Conservation (phyloP, 2,797 vertebrate genomes). For the Triplophysa bombifrons region DNA sequence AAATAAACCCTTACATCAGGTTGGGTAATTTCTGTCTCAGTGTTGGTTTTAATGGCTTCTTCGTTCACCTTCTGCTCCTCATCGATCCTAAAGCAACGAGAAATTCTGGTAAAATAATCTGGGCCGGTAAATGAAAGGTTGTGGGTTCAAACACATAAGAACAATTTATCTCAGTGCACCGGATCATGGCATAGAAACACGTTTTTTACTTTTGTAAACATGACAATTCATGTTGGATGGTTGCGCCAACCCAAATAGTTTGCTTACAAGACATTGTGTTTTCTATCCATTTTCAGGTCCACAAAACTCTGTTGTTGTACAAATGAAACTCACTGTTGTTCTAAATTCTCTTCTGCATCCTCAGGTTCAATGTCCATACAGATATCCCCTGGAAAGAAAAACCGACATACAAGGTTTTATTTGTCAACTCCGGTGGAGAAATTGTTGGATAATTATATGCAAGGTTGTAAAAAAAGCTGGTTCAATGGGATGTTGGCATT, state of each 20-base stretch:
- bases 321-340: constrained; percentile 62
- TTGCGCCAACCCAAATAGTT: too few species aligned
- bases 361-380: constrained; percentile 59
- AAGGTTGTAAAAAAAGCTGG: too few species aligned
- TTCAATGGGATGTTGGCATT: background rate
- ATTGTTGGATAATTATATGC: too few species aligned
- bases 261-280: too few species aligned
- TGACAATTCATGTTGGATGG: too few species aligned
- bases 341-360: constrained; percentile 52
- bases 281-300: too few species aligned
- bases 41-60: constrained; percentile 16
- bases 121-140: background rate
- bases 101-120: background rate
- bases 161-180: too few species aligned
- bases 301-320: too few species aligned
- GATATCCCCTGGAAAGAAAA: constrained; percentile 60
- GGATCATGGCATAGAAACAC: too few species aligned
- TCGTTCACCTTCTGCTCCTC: constrained; percentile 18
- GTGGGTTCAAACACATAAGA: background rate
- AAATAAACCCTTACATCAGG: constrained; percentile 54
- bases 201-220: too few species aligned
- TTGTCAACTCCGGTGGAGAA: background rate
- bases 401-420: background rate
- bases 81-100: constrained; percentile 46
- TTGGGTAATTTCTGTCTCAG: background rate